Evolutionary conservation across 2,888 invertebrate species (phyloP).

Genomic region (Tuta absoluta): DNA sequence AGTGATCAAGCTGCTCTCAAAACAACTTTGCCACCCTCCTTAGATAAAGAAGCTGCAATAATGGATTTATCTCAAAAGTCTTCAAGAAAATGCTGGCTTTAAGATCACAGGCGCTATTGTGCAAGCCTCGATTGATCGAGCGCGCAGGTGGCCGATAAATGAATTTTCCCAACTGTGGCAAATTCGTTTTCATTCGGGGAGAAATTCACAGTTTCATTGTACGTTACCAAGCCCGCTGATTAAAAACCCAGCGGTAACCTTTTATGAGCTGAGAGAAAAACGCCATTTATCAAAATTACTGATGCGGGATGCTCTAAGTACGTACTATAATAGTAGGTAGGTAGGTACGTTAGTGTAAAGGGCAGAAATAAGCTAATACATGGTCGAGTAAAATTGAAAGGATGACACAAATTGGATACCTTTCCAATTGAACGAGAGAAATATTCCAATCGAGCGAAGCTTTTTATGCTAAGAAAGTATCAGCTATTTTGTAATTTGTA

Average conservation of each 20-base stretch:
- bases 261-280: not conserved
- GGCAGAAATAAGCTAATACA: no score
- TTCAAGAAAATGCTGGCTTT: conserved; percentile 45
- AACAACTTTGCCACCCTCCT: no score
- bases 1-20: no score
- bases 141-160: conserved; percentile 65
- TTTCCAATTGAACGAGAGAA: no score
- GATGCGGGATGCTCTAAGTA: not conserved
- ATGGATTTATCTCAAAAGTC: conserved; percentile 37
- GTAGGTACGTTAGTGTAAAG: no score
- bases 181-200: conserved; percentile 63
- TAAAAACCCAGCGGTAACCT: conserved; percentile 8
- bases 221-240: conserved; percentile 12
- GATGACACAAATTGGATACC: no score
- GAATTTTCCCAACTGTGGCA: conserved; percentile 56
- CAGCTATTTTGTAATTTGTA: no score
- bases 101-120: conserved; percentile 58
- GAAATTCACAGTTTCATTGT: conserved; percentile 34
- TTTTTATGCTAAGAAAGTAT: no score
- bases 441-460: no score
- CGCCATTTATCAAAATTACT: not conserved
- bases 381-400: no score
- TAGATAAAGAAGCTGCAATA: not conserved
- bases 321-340: no score
- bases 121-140: conserved; percentile 55